These are phyloP conservation scores for Buphagus erythrorhynchus DNA, from an alignment of 2,797 vertebrate species.

Conservation along the genomic window DNA sequence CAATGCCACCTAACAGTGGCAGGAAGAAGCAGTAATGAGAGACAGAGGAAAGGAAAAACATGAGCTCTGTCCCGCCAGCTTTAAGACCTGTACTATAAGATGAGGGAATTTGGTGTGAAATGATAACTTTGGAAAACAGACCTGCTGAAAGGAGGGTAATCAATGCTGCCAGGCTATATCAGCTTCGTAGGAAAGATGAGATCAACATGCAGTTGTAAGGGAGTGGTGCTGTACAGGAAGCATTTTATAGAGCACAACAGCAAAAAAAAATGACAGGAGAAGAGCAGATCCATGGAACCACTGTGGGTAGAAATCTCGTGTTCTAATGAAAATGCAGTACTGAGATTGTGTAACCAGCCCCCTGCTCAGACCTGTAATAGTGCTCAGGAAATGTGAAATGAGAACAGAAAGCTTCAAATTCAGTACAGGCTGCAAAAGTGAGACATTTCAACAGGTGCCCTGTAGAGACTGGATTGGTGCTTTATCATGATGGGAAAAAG, in stretches of 20 bases:
- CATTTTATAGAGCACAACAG: neutral
- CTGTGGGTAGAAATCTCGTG: neutral
- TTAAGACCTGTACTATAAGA: neutral
- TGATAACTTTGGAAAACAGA: neutral
- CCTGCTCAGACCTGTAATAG: neutral
- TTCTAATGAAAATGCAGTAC: neutral
- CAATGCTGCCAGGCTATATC: neutral
- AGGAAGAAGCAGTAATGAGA: neutral
- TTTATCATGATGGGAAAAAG: neutral
- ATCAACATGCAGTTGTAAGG: neutral
- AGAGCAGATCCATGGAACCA: neutral
- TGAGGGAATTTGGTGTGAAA: neutral
- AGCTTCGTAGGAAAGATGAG: neutral
- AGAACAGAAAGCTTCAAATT: constrained; percentile 23
- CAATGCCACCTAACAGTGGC: neutral
- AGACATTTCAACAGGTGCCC: neutral
- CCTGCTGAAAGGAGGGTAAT: neutral
- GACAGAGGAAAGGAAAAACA: neutral
- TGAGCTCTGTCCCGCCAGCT: neutral
- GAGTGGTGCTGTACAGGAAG: neutral
- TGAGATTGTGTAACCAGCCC: neutral
- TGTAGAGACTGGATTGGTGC: neutral
- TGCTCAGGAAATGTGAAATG: constrained; percentile 11
- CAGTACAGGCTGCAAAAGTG: neutral
- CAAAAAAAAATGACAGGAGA: neutral